Conservation (phyloP, 2,888 invertebrate genomes). For the Thymelicus lineola region DNA sequence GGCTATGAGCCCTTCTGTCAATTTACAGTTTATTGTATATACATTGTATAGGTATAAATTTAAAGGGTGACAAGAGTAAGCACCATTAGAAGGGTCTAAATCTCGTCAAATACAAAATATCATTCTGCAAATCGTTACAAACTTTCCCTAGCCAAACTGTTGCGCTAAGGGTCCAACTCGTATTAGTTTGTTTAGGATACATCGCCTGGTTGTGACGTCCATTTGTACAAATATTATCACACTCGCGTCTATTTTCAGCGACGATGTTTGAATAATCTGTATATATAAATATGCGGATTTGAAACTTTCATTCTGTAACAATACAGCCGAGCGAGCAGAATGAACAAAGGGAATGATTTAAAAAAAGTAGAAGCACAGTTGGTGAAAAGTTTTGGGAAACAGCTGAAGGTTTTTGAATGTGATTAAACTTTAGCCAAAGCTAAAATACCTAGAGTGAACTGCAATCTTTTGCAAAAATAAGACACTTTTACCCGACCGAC, state of each 20-base stretch:
- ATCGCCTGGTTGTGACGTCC: conserved; percentile 23
- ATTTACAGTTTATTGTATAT: too few relatives aligned
- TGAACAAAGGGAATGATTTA: conserved; percentile 1
- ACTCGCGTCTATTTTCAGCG: conserved; percentile 22
- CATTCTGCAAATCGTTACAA: conserved; percentile 7
- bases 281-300: conserved; percentile 16
- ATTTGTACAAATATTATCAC: conserved; percentile 23
- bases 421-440: background rate
- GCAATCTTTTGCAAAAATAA: too few relatives aligned
- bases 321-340: conserved; percentile 1
- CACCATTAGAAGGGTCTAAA: background rate
- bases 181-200: conserved; percentile 28
- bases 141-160: conserved; percentile 18
- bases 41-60: too few relatives aligned
- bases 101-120: background rate
- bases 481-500: too few relatives aligned
- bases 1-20: too few relatives aligned
- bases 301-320: conserved; percentile 15
- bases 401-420: background rate
- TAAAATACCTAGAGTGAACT: background rate
- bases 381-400: background rate
- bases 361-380: background rate
- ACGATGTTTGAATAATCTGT: conserved; percentile 23
- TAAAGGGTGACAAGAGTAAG: too few relatives aligned
- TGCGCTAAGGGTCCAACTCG: conserved; percentile 5